Evolutionary conservation across 2,888 invertebrate genomes (phyloP).

Genomic region (Catocala nupta): DNA sequence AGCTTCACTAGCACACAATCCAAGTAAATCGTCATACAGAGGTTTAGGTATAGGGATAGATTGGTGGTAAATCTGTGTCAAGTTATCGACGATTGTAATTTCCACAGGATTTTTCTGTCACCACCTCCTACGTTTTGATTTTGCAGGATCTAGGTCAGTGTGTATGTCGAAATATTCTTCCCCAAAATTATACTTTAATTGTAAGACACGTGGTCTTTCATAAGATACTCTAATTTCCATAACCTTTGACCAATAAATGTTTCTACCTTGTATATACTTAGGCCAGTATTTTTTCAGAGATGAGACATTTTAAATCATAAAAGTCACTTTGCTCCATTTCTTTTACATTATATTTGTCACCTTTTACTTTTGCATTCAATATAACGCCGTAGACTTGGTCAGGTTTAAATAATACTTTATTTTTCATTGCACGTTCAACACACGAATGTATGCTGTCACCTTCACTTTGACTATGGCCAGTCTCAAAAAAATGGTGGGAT

Average conservation of each 20-base stretch:
- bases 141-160: too few relatives aligned
- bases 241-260: not conserved
- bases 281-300: not conserved
- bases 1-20: not conserved
- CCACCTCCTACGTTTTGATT: too few relatives aligned
- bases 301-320: too few relatives aligned
- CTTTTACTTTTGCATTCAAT: not conserved
- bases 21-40: not conserved
- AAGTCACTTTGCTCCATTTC: too few relatives aligned
- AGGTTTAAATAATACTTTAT: constrained; percentile 3
- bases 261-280: not conserved
- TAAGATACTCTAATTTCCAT: not conserved
- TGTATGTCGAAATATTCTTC: not conserved
- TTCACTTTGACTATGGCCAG: not conserved
- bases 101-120: too few relatives aligned
- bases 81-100: too few relatives aligned
- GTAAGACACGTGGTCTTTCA: not conserved
- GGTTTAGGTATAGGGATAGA: not conserved
- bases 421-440: not conserved
- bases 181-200: not conserved
- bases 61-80: too few relatives aligned
- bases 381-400: not conserved
- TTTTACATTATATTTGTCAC: not conserved
- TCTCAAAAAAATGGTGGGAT: not conserved
- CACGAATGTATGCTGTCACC: not conserved